Evolutionary conservation across 2,797 vertebrate genomes (phyloP), one percentile per base, ranked within the genome.

Genomic region (Heliangelus exortis): DNA sequence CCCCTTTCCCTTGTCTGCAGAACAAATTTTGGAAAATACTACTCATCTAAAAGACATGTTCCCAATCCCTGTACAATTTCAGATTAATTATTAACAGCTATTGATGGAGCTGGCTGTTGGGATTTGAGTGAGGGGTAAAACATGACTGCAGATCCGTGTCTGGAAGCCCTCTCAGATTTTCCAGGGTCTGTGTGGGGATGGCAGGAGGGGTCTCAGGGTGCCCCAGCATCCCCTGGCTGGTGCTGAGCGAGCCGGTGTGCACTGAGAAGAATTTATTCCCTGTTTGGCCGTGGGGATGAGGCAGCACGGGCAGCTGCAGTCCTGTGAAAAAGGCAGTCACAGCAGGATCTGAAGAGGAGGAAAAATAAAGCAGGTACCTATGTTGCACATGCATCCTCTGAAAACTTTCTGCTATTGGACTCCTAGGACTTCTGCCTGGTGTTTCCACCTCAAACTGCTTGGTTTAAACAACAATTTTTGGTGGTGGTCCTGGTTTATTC

Each of bases 31-130:
- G 72, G 53, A 68, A 93, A 87, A 68, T 26, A 73, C 6, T 19
- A 43, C 22, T 84, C 12, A 2, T 50, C 43, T 65, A 26, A 81
- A 94, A 84, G 6, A 73, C 31, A 71, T 79, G 88, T 84, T 78
- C 25, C 73, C 45, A n/a, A 55, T 55, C 73, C 86, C 51, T 31
- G 36, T 61, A 6, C 62, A 28, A 78, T 88, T 88, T 78, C 23
- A 62, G 69, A 34, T 51, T 77, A 92, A 86, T 87, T 75, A 75
- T 86, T 88, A 91, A 75, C 62, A 73, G 39, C 66, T 45, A 26
- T 33, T 48, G 69, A 81, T 1, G 25, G 57, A 88, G 50, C 22
- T 2, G 5, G 34, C 69, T 22, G 16, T 67, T 62, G 66, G 58
- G 48, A 22, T 66, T 55, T 66, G 66, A 75, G 21, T 8, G 33